Evolutionary conservation across 1,140 invertebrate genomes (phyloP).

Genomic region (Micrasema longulum): DNA sequence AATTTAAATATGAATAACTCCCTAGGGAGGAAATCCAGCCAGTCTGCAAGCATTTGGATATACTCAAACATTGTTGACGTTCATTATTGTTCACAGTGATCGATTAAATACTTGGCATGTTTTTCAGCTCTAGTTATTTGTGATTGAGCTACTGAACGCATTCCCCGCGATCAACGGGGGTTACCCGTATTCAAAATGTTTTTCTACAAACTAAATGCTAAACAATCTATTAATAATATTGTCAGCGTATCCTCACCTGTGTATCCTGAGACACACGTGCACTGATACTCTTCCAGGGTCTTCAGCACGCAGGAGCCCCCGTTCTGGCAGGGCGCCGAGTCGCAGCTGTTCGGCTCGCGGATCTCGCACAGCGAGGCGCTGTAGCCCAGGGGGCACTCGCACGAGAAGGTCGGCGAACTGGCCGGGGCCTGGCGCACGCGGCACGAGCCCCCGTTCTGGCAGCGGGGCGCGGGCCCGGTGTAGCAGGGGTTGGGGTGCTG

Average conservation of each 20-base stretch:
- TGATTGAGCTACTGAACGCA: no score
- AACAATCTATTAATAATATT: no score
- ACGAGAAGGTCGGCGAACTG: constrained; percentile 82
- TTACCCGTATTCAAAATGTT: no score
- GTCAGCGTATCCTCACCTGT: constrained; percentile 73
- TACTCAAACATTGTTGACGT: no score
- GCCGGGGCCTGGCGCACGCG: constrained; percentile 77
- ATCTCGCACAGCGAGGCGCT: constrained; percentile 94
- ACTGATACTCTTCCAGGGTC: constrained; percentile 82
- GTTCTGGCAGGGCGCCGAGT: constrained; percentile 86
- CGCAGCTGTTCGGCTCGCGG: constrained; percentile 89
- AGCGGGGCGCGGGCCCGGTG: constrained; percentile 80
- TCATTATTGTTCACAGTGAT: no score
- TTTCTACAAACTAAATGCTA: no score
- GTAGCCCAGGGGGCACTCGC: constrained; percentile 90
- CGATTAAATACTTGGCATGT: no score
- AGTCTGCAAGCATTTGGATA: no score
- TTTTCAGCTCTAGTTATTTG: no score
- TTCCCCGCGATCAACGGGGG: no score
- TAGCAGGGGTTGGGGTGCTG: constrained; percentile 93
- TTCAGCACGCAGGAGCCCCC: constrained; percentile 86
- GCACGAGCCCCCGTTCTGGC: constrained; percentile 94
- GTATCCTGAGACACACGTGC: constrained; percentile 85
- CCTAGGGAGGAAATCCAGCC: no score
- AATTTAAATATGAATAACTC: no score